Evolutionary conservation across 2,888 invertebrate species (phyloP), one percentile per base, ranked within the genome.

Genomic region (Napeogenes sylphis): DNA sequence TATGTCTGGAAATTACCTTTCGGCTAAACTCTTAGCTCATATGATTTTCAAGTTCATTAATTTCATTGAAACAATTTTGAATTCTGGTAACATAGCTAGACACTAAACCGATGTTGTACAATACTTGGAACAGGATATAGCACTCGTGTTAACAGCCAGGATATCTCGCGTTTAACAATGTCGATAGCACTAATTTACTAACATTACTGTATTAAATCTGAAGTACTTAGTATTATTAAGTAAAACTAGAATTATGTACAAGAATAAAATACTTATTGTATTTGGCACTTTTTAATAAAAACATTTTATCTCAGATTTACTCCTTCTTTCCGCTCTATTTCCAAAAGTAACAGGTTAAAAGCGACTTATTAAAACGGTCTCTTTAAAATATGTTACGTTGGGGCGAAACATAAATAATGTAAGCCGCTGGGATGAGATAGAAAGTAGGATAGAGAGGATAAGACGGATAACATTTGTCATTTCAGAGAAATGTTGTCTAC

Each of bases 311-410:
- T 51, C 51, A 51, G 51, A 62, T 46, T 63, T 58, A 56, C 53
- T 66, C 42, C 61, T 68, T 68, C 66, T 56, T 64, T 62, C 55
- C 38, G 47, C 56, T 70, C 55, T 80, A 80, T 59, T 70, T 80
- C 78, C 71, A 59, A 73, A 74, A 78, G 73, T 74, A 75, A 71
- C 79, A 82, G 84, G 84, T 82, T 82, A 80, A 76, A 81, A 80
- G 83, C 85, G 81, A 85, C 87, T 87, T 89, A 88, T 89, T 88
- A 89, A 89, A 88, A 84, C 77, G 82, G 81, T 79, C 77, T 82
- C 84, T 86, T 86, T 88, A 87, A 89, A 89, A 87, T 88, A 88
- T 87, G 87, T 21, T 86, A 85, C 85, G 83, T 81, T 82, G 79
- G 84, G 82, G 77, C 71, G 75, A 75, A 74, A 77, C 76, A 84